Base-by-base conservation (phyloP, 2,888 invertebrate species). In the Cynaeus angustus region DNA sequence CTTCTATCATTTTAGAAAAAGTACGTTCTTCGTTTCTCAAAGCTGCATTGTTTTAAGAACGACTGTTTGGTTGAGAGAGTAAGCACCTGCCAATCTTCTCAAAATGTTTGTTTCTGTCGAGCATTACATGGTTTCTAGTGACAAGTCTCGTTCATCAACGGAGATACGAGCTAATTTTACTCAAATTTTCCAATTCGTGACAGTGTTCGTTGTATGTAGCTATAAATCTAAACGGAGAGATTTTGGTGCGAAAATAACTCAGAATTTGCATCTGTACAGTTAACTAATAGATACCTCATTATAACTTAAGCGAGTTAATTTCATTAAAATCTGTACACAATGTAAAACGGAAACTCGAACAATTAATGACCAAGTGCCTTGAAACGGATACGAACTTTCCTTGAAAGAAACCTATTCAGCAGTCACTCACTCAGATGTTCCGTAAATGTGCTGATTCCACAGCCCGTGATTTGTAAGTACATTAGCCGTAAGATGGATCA, bases 41-140 rank as follows among this genome's bases (percentile, higher is more conserved):
- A 48, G 37, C 30, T 53, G 10, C 37, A 37, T 56, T 38, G 12
- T 43, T 56, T 8, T 37, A 53, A 56, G 13, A 37, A 8, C 9
- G 13, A 13, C 9, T 30, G 33, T 37, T 53, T 53, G 12, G 13
- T 53, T 53, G 43, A 37, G 66, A 66, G 14, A 38, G 58, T 50
- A 41, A 69, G 56, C 69, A 69, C 65, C 69, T 69, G 69, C 52
- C 58, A 58, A 64, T 65, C 52, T 65, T 69, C 53, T 45, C 10
- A 45, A 56, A 38, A 58, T 69, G 69, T 69, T 65, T 69, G 69
- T 69, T 69, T 43, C 64, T 65, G 64, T 69, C 69, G 65, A 69
- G 59, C 58, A 59, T 69, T 69, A 69, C 69, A 69, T 41, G 58
- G 58, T 64, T 59, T 55, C 52, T 37, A 58, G 33, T 69, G 69